Evolutionary conservation across 2,113 vertebrate genomes (phyloP).

Genomic region (Gambusia holbrooki): DNA sequence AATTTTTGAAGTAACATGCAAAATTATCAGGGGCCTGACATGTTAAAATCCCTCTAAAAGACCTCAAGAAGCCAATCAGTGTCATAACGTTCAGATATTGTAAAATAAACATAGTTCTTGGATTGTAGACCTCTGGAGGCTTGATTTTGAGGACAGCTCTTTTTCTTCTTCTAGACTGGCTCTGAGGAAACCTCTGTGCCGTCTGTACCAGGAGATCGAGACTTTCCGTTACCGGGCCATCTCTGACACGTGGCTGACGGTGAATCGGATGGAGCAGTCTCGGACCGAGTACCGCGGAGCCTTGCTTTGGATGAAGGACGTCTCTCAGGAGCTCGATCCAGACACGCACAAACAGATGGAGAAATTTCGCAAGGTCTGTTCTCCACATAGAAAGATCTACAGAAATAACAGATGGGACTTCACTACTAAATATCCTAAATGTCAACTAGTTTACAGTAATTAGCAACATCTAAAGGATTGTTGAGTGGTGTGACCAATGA

Average conservation of each 20-base stretch:
- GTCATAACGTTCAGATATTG: neutral
- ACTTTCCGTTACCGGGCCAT: slow-evolving; percentile 95
- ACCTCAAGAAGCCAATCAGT: neutral
- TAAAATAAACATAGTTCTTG: neutral
- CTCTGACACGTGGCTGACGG: slow-evolving; percentile 96
- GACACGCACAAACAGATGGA: slow-evolving; percentile 98
- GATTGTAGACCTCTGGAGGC: neutral
- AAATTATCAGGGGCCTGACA: neutral
- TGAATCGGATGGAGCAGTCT: slow-evolving; percentile 96
- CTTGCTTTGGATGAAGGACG: slow-evolving; percentile 97
- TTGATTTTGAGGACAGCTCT: neutral
- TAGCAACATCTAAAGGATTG: neutral
- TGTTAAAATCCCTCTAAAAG: neutral
- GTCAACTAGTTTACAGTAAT: neutral
- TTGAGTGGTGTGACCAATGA: neutral
- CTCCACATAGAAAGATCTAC: neutral
- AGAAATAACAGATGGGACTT: neutral
- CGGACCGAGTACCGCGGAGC: slow-evolving; percentile 95
- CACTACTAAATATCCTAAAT: neutral
- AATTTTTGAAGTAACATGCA: no score
- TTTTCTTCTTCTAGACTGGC: slow-evolving; percentile 80
- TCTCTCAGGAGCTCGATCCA: slow-evolving; percentile 97
- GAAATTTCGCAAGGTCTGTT: slow-evolving; percentile 94
- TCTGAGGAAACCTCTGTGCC: slow-evolving; percentile 88
- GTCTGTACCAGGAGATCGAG: slow-evolving; percentile 96